Conservation (phyloP, 2,888 invertebrate genomes). For the Hypolimnas misippus region DNA sequence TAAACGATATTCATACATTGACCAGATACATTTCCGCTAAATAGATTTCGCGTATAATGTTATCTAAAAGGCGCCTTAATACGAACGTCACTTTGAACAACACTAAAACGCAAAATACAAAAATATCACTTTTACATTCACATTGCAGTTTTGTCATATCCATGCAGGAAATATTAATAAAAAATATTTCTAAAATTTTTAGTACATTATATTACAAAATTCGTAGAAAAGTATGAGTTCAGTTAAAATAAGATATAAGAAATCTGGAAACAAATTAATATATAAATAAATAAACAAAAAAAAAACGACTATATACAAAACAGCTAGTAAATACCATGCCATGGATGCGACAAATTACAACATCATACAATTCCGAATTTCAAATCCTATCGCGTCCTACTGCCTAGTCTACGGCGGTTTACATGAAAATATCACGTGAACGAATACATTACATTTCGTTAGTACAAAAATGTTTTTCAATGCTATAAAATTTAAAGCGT, state of each 20-base stretch:
- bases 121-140: conserved; percentile 69
- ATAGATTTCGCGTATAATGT: conserved; percentile 46
- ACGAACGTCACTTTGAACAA: conserved; percentile 42
- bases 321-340: conserved; percentile 46
- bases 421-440: conserved; percentile 78
- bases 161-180: conserved; percentile 49
- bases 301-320: conserved; percentile 64
- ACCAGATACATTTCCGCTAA: conserved; percentile 65
- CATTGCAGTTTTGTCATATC: conserved; percentile 55
- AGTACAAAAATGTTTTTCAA: no score
- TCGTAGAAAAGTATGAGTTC: conserved; percentile 19
- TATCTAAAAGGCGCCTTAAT: conserved; percentile 44
- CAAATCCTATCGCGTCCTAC: conserved; percentile 50
- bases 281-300: conserved; percentile 30
- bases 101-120: conserved; percentile 56
- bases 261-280: conserved; percentile 19
- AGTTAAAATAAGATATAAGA: conserved; percentile 14
- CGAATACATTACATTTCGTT: conserved; percentile 75
- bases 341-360: conserved; percentile 59
- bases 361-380: conserved; percentile 67
- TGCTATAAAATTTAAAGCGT: conserved; percentile 69
- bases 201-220: conserved; percentile 34
- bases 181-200: conserved; percentile 39
- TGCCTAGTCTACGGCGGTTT: conserved; percentile 60
- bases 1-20: conserved; percentile 65